Base-by-base conservation (phyloP, 2,113 vertebrate genomes). In the Coreoperca whiteheadi region DNA sequence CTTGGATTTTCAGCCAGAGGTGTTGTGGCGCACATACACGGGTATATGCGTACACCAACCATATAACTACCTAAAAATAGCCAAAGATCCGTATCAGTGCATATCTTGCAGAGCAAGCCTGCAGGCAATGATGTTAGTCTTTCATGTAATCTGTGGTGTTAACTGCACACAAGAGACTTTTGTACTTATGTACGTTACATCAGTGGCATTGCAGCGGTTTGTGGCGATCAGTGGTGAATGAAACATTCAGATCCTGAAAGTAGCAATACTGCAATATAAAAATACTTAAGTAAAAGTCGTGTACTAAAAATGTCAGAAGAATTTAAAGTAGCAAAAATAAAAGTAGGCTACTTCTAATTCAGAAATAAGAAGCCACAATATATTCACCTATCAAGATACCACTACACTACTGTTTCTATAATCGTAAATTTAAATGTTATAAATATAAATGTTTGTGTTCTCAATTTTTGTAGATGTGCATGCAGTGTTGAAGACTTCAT, bases 51-150 rank as follows among this genome's bases (percentile, higher is more conserved):
- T 41, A 41, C 5, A 53, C 4, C 60, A 28, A 65, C 37, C 2
- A 4, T 18, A 28, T 46, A 46, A 0, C 23, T 7, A 3, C 20
- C 28, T 76, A 61, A 63, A 82, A 70, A 82, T 72, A 72, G 43
- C 46, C 21, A 64, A 21, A 76, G 53, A 56, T 63, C 6, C 2
- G 11, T 46, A 65, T 71, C 66, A 77, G 59, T 57, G 39, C 28
- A 83, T 28, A 34, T 67, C 37, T 57, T 67, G 28, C 39, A 66
- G 25, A 43, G 28, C 28, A 48, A 39, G 2, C 60, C 39, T 46
- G 16, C 21, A 32, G 53, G 60, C 30, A 61, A 61, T 30, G 23
- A 32, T 66, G 51, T 32, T 51, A 23, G 63, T 81, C 34, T 60
- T 65, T 73, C 34, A 28, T 63, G n/a, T n/a, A n/a, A n/a, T n/a